Evolutionary conservation across 35 echinoderm and acorn worm genomes (phyloP), one percentile per base, ranked within the genome.

Genomic region (Apostichopus parvimensis): DNA sequence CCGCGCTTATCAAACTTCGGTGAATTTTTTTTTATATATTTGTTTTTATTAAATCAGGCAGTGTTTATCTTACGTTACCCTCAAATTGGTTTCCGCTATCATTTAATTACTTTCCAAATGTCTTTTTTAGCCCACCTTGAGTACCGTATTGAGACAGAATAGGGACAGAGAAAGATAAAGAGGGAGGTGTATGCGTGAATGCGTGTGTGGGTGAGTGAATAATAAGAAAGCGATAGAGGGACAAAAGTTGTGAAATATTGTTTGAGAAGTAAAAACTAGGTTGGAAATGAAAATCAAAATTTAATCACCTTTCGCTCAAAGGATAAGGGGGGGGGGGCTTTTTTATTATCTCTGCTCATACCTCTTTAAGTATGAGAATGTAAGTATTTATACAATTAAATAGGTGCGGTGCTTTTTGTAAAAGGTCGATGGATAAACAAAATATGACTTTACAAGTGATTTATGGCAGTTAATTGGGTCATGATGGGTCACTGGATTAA

Each of bases 401-500:
- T 75, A 22, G 11, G 71, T 75, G 71, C 6, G 17, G 71, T 13
- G 6, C 13, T 18, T n/a, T 73, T 75, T 75, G 71, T 75, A 23
- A 12, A 21, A 84, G 81, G 81, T 84, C 53, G 58, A 84, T 23
- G 81, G 71, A 18, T 58, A 58, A 84, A 15, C 28, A 24, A 84
- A 84, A 84, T 84, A 17, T 22, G 25, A 45, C 34, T 84, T 84
- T 84, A 18, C 81, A n/a, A 14, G 34, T 84, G 81, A 17, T 84
- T 84, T 58, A 84, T 84, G 56, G 23, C 13, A 59, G 56, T 55
- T 84, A 84, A 84, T 84, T 84, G 81, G 81, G 81, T 84, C 81
- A 84, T 58, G 81, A 84, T 84, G 81, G 57, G 81, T 84, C 81
- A 84, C 55, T 52, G 57, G 57, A 84, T 84, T 84, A 84, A 61